These are phyloP conservation scores for Lasaia peninsularis DNA, from an alignment of 1,140 invertebrate genomes.

Conservation along the genomic window DNA sequence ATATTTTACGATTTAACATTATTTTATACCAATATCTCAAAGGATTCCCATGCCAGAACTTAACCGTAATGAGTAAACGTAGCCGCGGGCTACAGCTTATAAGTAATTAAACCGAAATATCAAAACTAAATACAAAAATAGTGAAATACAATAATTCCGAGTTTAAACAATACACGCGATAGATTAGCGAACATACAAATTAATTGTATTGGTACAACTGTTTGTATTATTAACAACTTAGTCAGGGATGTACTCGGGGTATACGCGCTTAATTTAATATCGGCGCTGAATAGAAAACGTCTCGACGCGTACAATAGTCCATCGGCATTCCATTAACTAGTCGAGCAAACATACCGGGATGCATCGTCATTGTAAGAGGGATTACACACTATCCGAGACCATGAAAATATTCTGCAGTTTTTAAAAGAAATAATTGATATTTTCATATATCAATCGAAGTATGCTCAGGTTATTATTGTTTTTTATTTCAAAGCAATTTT, in stretches of 20 bases:
- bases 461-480: too few species aligned
- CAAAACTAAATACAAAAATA: slow-evolving; percentile 10
- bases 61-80: not conserved
- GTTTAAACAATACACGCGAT: slow-evolving; percentile 11
- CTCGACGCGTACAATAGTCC: slow-evolving; percentile 56
- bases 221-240: slow-evolving; percentile 36
- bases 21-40: not conserved
- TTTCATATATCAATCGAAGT: too few species aligned
- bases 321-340: slow-evolving; percentile 72
- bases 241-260: slow-evolving; percentile 28
- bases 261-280: slow-evolving; percentile 56
- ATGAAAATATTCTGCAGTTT: too few species aligned
- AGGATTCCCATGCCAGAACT: not conserved
- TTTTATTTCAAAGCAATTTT: too few species aligned
- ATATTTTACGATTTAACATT: too few species aligned
- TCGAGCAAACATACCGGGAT: slow-evolving; percentile 58
- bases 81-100: not conserved
- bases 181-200: slow-evolving; percentile 24
- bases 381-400: slow-evolving; percentile 12
- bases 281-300: slow-evolving; percentile 64
- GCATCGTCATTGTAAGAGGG: slow-evolving; percentile 43
- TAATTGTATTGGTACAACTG: slow-evolving; percentile 31
- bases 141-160: slow-evolving; percentile 4
- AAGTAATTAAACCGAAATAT: not conserved
- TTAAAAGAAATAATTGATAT: too few species aligned